phyloP scores from a whole-genome alignment of 1,140 invertebrate genomes.

The Lepidurus packardi region DNA sequence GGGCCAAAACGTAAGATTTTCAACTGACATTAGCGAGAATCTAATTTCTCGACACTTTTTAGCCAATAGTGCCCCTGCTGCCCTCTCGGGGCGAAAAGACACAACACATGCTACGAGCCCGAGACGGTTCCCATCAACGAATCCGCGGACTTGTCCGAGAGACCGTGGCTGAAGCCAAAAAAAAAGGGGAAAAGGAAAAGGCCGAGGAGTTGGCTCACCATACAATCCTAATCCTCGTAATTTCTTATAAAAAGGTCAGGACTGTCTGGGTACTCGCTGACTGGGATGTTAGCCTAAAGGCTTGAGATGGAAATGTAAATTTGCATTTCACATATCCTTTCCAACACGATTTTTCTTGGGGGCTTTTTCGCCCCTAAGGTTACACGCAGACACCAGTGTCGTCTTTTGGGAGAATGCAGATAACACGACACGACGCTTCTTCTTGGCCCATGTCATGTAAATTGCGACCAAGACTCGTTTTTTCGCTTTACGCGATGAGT shows the following conservation, averaged over 20 bases:
- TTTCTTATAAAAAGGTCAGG: slow-evolving; percentile 19
- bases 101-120: not conserved
- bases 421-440: not conserved
- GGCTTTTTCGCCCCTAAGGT: not conserved
- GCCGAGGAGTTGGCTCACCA: not conserved
- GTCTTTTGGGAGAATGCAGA: not conserved
- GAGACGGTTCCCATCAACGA: not conserved
- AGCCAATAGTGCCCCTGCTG: not conserved
- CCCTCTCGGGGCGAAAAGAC: not conserved
- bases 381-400: not conserved
- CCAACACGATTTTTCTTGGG: not conserved
- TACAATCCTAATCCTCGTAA: not conserved
- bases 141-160: not conserved
- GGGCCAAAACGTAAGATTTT: not conserved
- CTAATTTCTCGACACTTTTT: not conserved
- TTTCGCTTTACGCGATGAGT: not conserved
- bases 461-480: not conserved
- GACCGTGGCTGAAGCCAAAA: not conserved
- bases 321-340: not conserved
- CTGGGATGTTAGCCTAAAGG: slow-evolving; percentile 1
- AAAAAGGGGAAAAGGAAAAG: not conserved
- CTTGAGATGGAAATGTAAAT: not conserved
- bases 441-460: not conserved
- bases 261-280: not conserved
- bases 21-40: no score